Conservation (phyloP, 2,113 vertebrate species). For the Fulmarus glacialis region DNA sequence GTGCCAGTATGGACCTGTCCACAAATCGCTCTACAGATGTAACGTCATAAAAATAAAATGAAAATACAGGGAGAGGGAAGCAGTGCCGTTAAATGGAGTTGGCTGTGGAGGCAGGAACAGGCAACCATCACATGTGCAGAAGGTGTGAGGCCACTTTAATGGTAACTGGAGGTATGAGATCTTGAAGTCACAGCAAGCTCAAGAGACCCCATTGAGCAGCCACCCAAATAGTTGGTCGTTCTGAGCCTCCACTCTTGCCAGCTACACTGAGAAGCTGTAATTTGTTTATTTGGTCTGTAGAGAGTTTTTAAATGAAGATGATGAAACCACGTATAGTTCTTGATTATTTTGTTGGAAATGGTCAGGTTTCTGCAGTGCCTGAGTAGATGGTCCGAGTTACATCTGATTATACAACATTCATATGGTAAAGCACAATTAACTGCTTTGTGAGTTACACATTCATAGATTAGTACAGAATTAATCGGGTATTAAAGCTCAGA, state of each 20-base stretch:
- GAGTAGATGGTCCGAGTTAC: background rate
- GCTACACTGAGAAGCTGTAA: background rate
- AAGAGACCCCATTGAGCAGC: background rate
- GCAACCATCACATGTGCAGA: background rate
- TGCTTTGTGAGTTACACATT: background rate
- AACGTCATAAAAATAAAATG: background rate
- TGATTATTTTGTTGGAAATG: background rate
- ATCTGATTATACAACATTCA: background rate
- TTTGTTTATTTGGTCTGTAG: background rate
- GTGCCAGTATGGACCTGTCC: background rate
- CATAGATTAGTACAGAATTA: background rate
- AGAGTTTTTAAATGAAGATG: background rate
- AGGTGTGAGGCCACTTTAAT: background rate
- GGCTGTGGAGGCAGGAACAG: background rate
- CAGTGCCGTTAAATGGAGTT: background rate
- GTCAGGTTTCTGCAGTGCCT: background rate
- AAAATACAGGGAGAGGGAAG: background rate
- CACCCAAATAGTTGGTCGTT: fast-evolving
- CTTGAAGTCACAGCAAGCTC: background rate
- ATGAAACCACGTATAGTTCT: background rate
- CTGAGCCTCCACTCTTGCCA: background rate
- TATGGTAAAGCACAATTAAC: background rate
- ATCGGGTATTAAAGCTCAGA: background rate
- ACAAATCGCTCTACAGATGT: background rate
- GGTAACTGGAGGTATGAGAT: background rate